phyloP scores from a whole-genome alignment of 2,797 vertebrate genomes.

The Melanogrammus aeglefinus region DNA sequence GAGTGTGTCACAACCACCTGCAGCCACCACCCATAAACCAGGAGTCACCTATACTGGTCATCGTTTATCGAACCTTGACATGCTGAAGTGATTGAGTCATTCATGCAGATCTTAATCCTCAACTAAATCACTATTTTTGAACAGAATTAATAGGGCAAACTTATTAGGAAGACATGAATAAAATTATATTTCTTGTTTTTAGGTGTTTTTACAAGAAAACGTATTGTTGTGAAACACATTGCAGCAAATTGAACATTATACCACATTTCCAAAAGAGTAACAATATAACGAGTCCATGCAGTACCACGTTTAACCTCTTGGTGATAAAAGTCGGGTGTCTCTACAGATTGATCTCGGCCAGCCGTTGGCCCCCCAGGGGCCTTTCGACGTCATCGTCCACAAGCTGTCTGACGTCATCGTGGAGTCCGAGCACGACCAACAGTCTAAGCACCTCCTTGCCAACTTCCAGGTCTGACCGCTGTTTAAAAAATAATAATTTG shows the following conservation, averaged over 20 bases:
- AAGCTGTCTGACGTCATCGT: slow-evolving; percentile 77
- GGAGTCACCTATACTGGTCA: not conserved
- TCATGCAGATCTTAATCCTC: not conserved
- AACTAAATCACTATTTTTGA: not conserved
- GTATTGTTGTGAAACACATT: not conserved
- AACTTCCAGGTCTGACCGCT: slow-evolving; percentile 66
- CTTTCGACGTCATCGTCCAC: slow-evolving; percentile 75
- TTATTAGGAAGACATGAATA: not conserved
- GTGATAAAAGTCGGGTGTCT: not conserved
- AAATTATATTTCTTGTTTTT: not conserved
- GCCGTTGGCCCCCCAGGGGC: slow-evolving; percentile 70
- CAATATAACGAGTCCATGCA: not conserved
- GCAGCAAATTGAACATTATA: not conserved
- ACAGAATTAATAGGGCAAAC: not conserved
- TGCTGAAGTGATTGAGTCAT: not conserved
- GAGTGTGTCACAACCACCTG: slow-evolving; percentile 68
- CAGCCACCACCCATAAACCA: slow-evolving; percentile 27
- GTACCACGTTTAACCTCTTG: not conserved
- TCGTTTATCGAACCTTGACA: not conserved
- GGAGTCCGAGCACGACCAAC: slow-evolving; percentile 68
- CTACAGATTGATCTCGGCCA: slow-evolving; percentile 70
- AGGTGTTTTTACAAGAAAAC: not conserved
- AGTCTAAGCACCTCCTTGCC: slow-evolving; percentile 66
- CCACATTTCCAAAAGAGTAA: not conserved
- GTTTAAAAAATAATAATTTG: not conserved